Conservation (phyloP, 2,797 vertebrate genomes). For the Urosaurus nigricauda region DNA sequence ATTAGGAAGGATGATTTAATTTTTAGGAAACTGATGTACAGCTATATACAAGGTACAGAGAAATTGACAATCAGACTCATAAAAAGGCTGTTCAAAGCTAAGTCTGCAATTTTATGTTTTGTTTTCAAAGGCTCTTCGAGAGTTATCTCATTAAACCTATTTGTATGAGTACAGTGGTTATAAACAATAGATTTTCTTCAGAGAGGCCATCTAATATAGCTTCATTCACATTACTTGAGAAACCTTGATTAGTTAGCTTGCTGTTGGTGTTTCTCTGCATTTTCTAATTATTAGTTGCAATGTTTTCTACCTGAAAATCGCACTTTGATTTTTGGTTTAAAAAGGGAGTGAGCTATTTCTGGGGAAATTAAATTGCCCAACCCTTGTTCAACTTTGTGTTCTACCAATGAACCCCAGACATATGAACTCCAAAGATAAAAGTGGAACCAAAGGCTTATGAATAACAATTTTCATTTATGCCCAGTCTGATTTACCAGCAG, state of each 20-base stretch:
- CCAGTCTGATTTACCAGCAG: not conserved
- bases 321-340: not conserved
- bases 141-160: constrained; percentile 19
- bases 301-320: not conserved
- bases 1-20: constrained; percentile 27
- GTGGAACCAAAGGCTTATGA: not conserved
- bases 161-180: not conserved
- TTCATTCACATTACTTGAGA: not conserved
- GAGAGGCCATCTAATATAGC: constrained; percentile 16
- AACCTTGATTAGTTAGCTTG: constrained; percentile 9
- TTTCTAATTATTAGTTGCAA: not conserved
- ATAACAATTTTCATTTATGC: not conserved
- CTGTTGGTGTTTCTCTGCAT: not conserved
- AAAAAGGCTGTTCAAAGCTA: not conserved
- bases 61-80: not conserved
- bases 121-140: not conserved
- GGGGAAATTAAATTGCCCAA: not conserved
- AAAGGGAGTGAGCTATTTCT: not conserved
- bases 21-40: constrained; percentile 1
- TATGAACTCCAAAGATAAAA: not conserved
- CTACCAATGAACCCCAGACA: not conserved
- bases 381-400: not conserved
- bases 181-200: constrained; percentile 26
- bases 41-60: not conserved
- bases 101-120: not conserved